phyloP scores from a whole-genome alignment of 2,113 vertebrate genomes.

The Polypterus senegalus region DNA sequence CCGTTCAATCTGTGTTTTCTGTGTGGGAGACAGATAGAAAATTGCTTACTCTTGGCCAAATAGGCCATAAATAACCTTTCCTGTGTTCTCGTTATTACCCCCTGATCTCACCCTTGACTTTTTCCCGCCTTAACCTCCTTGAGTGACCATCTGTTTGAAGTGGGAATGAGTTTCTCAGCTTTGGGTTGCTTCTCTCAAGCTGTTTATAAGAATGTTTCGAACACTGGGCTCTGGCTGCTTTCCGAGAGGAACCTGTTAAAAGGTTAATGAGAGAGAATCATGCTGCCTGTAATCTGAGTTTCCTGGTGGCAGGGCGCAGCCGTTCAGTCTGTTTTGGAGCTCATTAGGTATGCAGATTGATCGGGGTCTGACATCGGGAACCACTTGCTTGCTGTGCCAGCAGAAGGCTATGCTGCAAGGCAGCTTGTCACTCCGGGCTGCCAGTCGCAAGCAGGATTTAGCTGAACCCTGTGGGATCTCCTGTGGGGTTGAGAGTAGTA shows the following conservation, averaged over 20 bases:
- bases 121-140: too few species aligned
- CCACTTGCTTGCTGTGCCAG: neutral
- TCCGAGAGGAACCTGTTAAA: neutral
- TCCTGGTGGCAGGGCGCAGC: conserved; percentile 21
- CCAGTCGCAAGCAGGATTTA: neutral
- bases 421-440: neutral
- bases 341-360: neutral
- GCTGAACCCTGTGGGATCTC: neutral
- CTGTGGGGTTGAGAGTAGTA: too few species aligned
- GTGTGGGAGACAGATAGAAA: too few species aligned
- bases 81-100: too few species aligned
- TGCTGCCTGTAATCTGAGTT: conserved; percentile 23
- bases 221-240: neutral
- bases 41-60: too few species aligned
- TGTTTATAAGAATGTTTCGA: neutral
- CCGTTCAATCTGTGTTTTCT: too few species aligned
- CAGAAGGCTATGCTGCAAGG: neutral
- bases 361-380: neutral
- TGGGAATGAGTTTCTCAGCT: too few species aligned
- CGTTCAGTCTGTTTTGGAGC: conserved; percentile 18
- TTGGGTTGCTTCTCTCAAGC: neutral
- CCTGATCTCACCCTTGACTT: too few species aligned
- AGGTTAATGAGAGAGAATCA: conserved; percentile 18
- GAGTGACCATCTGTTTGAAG: too few species aligned
- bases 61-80: too few species aligned